Conservation (phyloP, 2,888 invertebrate genomes). For the Heliconius erato region DNA sequence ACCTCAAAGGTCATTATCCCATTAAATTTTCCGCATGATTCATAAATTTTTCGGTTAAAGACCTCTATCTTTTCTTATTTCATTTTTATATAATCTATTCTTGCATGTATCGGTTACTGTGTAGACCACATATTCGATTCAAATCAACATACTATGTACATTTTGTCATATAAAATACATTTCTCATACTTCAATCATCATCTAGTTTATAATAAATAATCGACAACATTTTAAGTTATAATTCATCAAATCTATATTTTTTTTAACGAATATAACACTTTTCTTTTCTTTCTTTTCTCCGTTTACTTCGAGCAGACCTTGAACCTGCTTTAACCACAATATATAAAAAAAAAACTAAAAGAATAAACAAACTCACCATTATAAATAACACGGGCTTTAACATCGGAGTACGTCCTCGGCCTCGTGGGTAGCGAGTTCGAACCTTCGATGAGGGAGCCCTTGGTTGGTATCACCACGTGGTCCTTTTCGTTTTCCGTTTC, state of each 20-base stretch:
- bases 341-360: neutral
- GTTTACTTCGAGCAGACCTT: neutral
- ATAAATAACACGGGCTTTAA: constrained; percentile 66
- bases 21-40: constrained; percentile 41
- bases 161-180: neutral
- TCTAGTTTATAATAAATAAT: neutral
- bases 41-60: constrained; percentile 33
- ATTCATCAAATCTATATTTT: neutral
- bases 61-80: constrained; percentile 20
- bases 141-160: neutral
- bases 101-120: neutral
- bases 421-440: constrained; percentile 88
- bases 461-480: constrained; percentile 87
- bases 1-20: constrained; percentile 35
- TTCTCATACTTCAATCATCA: neutral
- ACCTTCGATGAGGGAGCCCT: constrained; percentile 84
- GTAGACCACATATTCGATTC: neutral
- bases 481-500: constrained; percentile 84
- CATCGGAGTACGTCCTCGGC: constrained; percentile 86
- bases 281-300: neutral
- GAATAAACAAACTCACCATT: constrained; percentile 72
- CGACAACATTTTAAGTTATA: neutral
- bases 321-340: neutral
- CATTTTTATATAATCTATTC: neutral
- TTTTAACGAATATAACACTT: neutral